Evolutionary conservation across 2,888 invertebrate species (phyloP).

Genomic region (Rosalia funebris): DNA sequence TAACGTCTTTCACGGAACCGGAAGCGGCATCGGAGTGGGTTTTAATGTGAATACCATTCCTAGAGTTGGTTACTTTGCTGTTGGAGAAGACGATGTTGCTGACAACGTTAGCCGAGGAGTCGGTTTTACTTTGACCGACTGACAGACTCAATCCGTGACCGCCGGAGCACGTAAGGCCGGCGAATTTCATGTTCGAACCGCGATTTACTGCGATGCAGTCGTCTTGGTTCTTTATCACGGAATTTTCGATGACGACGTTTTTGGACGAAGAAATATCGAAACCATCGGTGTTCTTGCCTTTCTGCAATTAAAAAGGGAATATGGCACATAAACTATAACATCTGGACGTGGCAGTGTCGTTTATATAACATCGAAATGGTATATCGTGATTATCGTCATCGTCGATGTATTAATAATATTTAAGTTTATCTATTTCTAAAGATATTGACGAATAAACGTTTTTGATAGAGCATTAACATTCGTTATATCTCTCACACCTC

Average conservation of each 20-base stretch:
- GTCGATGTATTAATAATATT: no score
- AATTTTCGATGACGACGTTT: constrained; percentile 35
- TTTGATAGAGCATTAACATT: no score
- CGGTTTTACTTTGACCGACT: constrained; percentile 33
- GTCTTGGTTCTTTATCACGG: constrained; percentile 44
- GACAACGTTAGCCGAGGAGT: constrained; percentile 29
- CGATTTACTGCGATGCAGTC: constrained; percentile 44
- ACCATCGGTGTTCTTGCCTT: constrained; percentile 40
- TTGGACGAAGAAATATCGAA: constrained; percentile 38
- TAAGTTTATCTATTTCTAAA: no score
- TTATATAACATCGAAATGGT: no score
- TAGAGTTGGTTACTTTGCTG: constrained; percentile 27
- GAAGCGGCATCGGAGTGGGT: constrained; percentile 38
- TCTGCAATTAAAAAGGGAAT: background rate
- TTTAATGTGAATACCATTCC: constrained; percentile 43
- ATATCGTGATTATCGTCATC: no score
- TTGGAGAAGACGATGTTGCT: constrained; percentile 33
- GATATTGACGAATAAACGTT: no score
- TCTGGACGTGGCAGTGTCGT: no score
- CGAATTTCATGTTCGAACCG: constrained; percentile 36
- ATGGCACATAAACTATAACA: no score
- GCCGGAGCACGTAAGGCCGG: constrained; percentile 40
- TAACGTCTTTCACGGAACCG: constrained; percentile 36
- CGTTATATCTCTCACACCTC: no score
- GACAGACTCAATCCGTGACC: constrained; percentile 45